Conservation (phyloP, 2,797 vertebrate genomes). For the Pseudochirops corinnae region DNA sequence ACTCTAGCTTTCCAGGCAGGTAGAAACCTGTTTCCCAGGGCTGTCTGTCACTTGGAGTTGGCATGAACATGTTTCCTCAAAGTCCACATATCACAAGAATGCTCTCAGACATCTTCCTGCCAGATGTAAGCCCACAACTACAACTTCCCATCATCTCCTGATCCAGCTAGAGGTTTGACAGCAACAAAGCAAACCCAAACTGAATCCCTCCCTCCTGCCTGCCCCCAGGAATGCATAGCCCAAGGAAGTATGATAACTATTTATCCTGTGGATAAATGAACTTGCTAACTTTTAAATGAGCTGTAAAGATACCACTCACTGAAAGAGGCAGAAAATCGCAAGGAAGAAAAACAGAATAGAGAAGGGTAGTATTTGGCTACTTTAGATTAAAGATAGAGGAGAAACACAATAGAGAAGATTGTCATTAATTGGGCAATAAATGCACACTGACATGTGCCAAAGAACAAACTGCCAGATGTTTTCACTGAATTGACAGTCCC, state of each 20-base stretch:
- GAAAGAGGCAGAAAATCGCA: background rate
- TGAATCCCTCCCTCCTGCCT: background rate
- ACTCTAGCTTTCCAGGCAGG: background rate
- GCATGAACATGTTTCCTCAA: background rate
- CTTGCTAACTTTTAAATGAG: background rate
- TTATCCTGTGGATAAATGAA: background rate
- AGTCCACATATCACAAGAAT: background rate
- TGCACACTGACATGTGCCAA: background rate
- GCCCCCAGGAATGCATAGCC: background rate
- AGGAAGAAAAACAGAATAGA: background rate
- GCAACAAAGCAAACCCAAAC: background rate
- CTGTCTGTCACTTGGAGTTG: slow-evolving; percentile 4
- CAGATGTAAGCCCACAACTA: background rate
- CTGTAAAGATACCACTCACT: background rate
- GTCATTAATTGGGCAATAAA: background rate
- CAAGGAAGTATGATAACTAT: background rate
- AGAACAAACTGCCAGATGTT: background rate
- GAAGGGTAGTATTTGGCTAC: background rate
- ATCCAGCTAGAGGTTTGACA: background rate
- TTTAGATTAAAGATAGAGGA: background rate
- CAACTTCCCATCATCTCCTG: background rate
- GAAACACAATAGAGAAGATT: background rate
- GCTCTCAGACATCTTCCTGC: background rate
- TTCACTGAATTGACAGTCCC: background rate
- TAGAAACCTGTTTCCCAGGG: background rate